A percentile compares a stretch with the other conserved stretches of the same genome.
phyloP scores from a whole-genome alignment of 2,113 vertebrate species.

The Bungarus multicinctus region DNA sequence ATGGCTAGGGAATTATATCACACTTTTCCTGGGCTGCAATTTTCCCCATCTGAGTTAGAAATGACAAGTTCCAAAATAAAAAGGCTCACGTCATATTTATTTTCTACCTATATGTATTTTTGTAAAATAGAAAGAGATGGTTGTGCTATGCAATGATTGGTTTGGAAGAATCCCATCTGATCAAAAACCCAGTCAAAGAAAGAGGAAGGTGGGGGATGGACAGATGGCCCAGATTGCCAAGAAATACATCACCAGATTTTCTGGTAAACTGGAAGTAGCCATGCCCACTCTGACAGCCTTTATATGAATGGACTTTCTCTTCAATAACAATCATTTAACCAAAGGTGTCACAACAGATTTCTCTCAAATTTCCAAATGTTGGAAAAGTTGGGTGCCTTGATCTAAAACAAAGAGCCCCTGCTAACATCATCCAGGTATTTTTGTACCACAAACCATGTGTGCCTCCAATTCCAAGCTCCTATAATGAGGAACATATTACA shows the following conservation, averaged over 20 bases:
- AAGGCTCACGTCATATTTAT: not conserved
- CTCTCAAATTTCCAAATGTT: not conserved
- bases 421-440: not conserved
- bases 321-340: not conserved
- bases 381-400: not conserved
- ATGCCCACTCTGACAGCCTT: not conserved
- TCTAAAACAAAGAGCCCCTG: not conserved
- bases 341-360: not conserved
- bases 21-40: not conserved
- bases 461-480: not conserved
- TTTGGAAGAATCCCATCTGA: not conserved
- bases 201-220: not conserved
- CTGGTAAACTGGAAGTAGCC: not conserved
- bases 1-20: not conserved
- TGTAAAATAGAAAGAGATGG: not conserved
- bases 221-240: not conserved
- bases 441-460: not conserved
- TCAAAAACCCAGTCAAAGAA: not conserved
- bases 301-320: not conserved
- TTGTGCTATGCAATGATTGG: not conserved
- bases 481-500: not conserved
- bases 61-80: not conserved
- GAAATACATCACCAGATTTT: not conserved
- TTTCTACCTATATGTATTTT: not conserved
- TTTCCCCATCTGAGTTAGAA: not conserved